A percentile compares a stretch with the other conserved stretches of the same genome.
Conservation (phyloP, 2,797 vertebrate species). For the Eulemur mongoz region DNA sequence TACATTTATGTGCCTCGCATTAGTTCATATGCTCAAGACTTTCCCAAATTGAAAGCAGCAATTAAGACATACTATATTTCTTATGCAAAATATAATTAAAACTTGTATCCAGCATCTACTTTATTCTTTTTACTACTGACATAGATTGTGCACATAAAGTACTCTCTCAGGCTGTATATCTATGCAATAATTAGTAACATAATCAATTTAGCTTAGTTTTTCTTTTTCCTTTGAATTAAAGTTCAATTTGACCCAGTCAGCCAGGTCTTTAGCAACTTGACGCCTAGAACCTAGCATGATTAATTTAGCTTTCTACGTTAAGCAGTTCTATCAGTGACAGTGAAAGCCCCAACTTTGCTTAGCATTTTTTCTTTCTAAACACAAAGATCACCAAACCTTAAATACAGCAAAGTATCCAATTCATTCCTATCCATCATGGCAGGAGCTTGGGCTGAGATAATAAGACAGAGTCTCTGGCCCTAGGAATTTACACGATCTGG, state of each 20-base stretch:
- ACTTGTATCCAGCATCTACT: not conserved
- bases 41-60: not conserved
- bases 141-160: rapidly evolving
- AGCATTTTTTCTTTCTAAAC: not conserved
- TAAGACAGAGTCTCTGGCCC: not conserved
- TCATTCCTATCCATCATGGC: not conserved
- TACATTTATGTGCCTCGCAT: not conserved
- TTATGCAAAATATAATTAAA: not conserved
- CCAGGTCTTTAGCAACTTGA: not conserved
- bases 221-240: not conserved
- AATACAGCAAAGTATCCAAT: not conserved
- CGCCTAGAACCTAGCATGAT: not conserved
- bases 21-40: constrained; percentile 7
- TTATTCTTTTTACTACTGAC: not conserved
- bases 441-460: not conserved
- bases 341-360: not conserved
- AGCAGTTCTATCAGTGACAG: not conserved
- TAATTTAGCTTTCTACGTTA: not conserved
- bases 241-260: not conserved
- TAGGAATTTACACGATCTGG: rapidly evolving
- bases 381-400: not conserved
- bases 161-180: rapidly evolving
- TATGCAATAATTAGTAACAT: rapidly evolving
- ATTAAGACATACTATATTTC: not conserved
- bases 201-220: not conserved